Evolutionary conservation across 2,888 invertebrate species (phyloP), one percentile per base, ranked within the genome.

Genomic region (Acanthacorydalis orientalis): DNA sequence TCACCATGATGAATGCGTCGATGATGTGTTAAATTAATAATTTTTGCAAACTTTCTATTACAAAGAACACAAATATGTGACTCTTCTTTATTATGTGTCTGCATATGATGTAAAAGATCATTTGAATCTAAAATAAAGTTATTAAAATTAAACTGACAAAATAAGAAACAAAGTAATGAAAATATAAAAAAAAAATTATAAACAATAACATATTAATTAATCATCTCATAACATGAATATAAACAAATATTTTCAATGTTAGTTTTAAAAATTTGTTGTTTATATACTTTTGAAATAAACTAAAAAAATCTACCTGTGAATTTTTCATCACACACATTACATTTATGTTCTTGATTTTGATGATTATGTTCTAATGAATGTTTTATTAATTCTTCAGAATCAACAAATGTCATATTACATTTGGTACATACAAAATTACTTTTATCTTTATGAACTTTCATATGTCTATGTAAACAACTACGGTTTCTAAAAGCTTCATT

Each of bases 381-480:
- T 15, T 53, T 48, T 23, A 50, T 41, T 43, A 57, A 51, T 48
- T 57, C 56, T 43, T 54, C 55, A 2, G 53, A 52, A 43, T 56
- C 48, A 39, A 52, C 53, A 47, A 57, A 57, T 3, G 48, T 52
- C 52, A 54, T 56, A 31, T 53, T 52, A 49, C 56, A 56, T 39
- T 53, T 49, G 23, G 49, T 50, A 50, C 56, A 56, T 8, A 39
- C 46, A 11, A 34, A 47, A 4, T 16, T 23, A 11, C 12, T 11
- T n/a, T 50, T 49, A n/a, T 53, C 53, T 12, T 47, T 47, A 47
- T 57, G 57, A 4, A 55, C 53, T 15, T 56, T 51, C 48, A 54
- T 52, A 40, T 57, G 57, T 49, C 57, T 56, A 2, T 53, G 51
- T 40, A 57, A 46, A 51, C 56, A 55, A 49, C 56, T 56, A 40